Evolutionary conservation across 2,113 vertebrate species (phyloP).

Genomic region (Chlorocebus sabaeus): DNA sequence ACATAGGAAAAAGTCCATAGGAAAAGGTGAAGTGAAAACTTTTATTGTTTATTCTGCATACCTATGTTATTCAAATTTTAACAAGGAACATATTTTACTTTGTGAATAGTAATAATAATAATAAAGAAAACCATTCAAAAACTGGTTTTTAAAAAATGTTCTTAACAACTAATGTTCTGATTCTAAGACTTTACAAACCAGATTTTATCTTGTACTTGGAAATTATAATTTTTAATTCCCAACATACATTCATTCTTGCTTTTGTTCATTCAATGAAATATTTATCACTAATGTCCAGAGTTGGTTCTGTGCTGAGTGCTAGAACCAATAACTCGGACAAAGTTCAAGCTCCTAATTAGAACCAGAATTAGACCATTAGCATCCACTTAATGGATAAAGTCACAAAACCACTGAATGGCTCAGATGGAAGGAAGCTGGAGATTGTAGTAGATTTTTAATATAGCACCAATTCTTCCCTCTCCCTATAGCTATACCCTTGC

Average conservation of each 20-base stretch:
- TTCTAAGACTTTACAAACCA: neutral
- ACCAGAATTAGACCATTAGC: neutral
- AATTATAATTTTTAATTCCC: neutral
- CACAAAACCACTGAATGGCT: neutral
- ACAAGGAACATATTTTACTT: neutral
- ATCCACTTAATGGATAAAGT: neutral
- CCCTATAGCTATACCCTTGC: neutral
- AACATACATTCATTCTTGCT: neutral
- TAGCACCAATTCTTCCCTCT: neutral
- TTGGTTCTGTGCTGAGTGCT: neutral
- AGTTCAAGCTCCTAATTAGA: neutral
- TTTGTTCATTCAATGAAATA: conserved; percentile 21
- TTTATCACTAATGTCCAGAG: neutral
- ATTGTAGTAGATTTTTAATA: neutral
- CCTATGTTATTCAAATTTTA: neutral
- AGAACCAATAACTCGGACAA: neutral
- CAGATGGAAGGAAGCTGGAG: neutral
- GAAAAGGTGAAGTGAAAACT: neutral
- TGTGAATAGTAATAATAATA: neutral
- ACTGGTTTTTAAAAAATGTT: neutral
- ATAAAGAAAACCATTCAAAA: neutral
- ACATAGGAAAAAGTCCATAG: neutral
- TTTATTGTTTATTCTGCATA: neutral
- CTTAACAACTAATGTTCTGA: neutral
- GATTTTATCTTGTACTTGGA: neutral